Evolutionary conservation across 2,113 vertebrate species (phyloP), one percentile per base, ranked within the genome.

Genomic region (Pholis gunnellus): DNA sequence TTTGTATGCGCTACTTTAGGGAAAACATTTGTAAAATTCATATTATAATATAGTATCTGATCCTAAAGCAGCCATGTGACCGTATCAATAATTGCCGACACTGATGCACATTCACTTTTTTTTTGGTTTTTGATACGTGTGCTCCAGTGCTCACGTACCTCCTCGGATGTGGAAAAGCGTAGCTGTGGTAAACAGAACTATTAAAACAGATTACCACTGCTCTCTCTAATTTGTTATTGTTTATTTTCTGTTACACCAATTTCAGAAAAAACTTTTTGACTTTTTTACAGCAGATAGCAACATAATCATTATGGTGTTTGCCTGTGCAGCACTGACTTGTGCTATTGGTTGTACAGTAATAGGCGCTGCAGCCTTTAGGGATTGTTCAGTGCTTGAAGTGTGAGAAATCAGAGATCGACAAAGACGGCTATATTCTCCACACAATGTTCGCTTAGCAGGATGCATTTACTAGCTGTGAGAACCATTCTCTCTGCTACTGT

Each of bases 371-470:
- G 48, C 13, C 13, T 60, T 74, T 13, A 67, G 22, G 31, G 34
- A 27, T 70, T 61, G 31, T 54, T 46, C 36, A 68, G 44, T 4
- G 44, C 11, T 80, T 48, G 2, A 42, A 9, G 77, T 78, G 60
- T 64, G 64, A 86, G 40, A 88, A 82, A 84, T 70, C 46, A 36
- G 20, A 79, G 48, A 48, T 80, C 40, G 57, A 75, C 78, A 84
- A 75, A 71, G 71, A 77, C 76, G 66, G 9, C 46, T 9, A 57
- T 6, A 63, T 70, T 85, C 64, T 79, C 34, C 27, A 15, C 64
- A 69, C 64, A 9, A 2, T 54, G 46, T 56, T 78, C 0, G 29
- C 82, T 68, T 72, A 9, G 75, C 68, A 69, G 79, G 87, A 77
- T 31, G 52, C 10, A 40, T 46, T 84, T 34, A 36, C 80, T 42